Evolutionary conservation across 2,888 invertebrate genomes (phyloP).

Genomic region (Chymomyza procnemis): DNA sequence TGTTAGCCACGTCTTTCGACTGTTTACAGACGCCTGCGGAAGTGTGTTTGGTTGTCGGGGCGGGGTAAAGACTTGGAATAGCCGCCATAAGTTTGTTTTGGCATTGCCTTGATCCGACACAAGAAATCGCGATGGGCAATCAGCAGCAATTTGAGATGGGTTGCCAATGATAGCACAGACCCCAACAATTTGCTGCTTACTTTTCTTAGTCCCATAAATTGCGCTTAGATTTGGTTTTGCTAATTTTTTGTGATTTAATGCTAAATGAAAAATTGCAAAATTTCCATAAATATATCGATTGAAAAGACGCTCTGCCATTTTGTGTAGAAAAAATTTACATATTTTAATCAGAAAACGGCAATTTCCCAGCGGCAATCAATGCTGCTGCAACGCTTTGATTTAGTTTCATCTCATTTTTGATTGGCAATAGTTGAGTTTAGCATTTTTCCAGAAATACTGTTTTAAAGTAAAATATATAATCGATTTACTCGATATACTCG

Average conservation of each 20-base stretch:
- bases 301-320: conserved; percentile 18
- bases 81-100: conserved; percentile 36
- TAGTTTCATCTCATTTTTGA: neutral
- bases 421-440: neutral
- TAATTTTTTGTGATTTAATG: conserved; percentile 18
- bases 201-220: conserved; percentile 25
- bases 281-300: conserved; percentile 10
- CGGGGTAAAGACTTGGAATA: no score
- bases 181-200: conserved; percentile 19
- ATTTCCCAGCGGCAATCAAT: conserved; percentile 63
- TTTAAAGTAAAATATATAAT: neutral
- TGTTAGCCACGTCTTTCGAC: conserved; percentile 52
- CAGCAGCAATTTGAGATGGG: conserved; percentile 42
- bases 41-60: neutral
- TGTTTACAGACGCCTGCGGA: conserved; percentile 39
- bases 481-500: neutral
- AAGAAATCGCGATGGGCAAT: conserved; percentile 36
- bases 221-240: neutral
- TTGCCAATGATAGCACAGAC: conserved; percentile 30
- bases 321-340: conserved; percentile 57
- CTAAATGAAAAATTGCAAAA: neutral
- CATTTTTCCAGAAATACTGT: neutral
- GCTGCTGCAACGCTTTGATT: conserved; percentile 4
- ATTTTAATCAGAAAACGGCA: conserved; percentile 52
- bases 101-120: conserved; percentile 15